Evolutionary conservation across 2,888 invertebrate genomes (phyloP).

Genomic region (Pollenia angustigena): DNA sequence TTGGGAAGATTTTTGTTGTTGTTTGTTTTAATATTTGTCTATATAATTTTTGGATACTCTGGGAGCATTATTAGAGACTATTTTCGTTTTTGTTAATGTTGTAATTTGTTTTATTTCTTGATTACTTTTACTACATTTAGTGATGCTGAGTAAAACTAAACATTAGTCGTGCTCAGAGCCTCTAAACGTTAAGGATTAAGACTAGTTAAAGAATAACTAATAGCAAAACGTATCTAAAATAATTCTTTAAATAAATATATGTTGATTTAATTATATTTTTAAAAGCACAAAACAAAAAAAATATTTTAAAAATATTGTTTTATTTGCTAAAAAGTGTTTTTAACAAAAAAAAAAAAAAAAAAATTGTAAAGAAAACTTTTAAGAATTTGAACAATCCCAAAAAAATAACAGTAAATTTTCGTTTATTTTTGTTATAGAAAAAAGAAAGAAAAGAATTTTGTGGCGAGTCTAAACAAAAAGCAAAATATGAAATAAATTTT

Average conservation of each 20-base stretch:
- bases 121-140: slow-evolving; percentile 77
- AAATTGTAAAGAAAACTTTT: background rate
- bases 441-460: slow-evolving; percentile 25
- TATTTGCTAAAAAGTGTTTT: background rate
- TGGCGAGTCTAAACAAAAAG: slow-evolving; percentile 29
- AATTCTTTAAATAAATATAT: background rate
- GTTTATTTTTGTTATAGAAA: slow-evolving; percentile 35
- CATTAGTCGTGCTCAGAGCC: slow-evolving; percentile 81
- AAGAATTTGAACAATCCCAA: background rate
- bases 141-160: slow-evolving; percentile 78
- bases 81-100: slow-evolving; percentile 13
- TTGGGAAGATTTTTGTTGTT: slow-evolving; percentile 72
- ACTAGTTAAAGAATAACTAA: background rate
- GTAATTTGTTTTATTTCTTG: slow-evolving; percentile 43
- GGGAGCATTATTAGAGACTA: slow-evolving; percentile 64
- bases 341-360: background rate
- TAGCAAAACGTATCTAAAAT: slow-evolving; percentile 11
- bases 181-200: slow-evolving; percentile 77
- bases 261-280: slow-evolving; percentile 2
- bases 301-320: background rate
- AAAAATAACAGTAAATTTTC: slow-evolving; percentile 55
- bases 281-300: slow-evolving; percentile 26
- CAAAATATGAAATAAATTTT: slow-evolving; percentile 39
- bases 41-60: slow-evolving; percentile 75
- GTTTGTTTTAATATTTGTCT: slow-evolving; percentile 78